A percentile compares a stretch with the other conserved stretches of the same genome.
Conservation (phyloP, 2,113 vertebrate species). For the Thunnus maccoyii region DNA sequence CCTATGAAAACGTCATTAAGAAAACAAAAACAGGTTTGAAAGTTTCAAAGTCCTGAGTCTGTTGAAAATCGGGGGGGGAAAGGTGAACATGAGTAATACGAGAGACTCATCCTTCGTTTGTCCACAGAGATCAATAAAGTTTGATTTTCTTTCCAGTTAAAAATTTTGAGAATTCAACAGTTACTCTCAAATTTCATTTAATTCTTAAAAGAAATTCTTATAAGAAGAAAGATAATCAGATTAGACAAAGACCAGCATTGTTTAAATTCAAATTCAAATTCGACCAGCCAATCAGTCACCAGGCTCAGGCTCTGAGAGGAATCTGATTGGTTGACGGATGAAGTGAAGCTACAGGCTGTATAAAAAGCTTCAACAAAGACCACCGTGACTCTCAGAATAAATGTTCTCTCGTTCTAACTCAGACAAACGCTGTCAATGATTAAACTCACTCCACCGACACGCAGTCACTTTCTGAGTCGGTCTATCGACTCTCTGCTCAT, state of each 20-base stretch:
- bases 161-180: too few species aligned
- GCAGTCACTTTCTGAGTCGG: conserved; percentile 30
- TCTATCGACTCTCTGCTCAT: background rate
- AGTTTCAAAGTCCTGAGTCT: background rate
- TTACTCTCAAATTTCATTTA: too few species aligned
- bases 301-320: background rate
- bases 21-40: background rate
- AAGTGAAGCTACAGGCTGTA: background rate
- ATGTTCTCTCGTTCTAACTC: conserved; percentile 15
- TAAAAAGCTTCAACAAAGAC: background rate
- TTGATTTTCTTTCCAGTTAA: background rate
- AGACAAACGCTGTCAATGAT: conserved; percentile 30
- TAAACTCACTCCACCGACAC: conserved; percentile 8
- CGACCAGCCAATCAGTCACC: conserved; percentile 25
- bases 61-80: background rate
- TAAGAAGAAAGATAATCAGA: background rate
- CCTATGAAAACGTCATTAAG: background rate
- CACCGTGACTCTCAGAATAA: conserved; percentile 49
- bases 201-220: background rate
- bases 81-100: background rate
- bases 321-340: conserved; percentile 34
- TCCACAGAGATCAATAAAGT: background rate
- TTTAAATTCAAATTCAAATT: conserved; percentile 42
- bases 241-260: background rate
- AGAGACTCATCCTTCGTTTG: background rate